A percentile compares a stretch with the other conserved stretches of the same genome.
These are phyloP conservation scores for Halocynthia roretzi DNA, from an alignment of 23 tunicate genomes.

Conservation along the genomic window DNA sequence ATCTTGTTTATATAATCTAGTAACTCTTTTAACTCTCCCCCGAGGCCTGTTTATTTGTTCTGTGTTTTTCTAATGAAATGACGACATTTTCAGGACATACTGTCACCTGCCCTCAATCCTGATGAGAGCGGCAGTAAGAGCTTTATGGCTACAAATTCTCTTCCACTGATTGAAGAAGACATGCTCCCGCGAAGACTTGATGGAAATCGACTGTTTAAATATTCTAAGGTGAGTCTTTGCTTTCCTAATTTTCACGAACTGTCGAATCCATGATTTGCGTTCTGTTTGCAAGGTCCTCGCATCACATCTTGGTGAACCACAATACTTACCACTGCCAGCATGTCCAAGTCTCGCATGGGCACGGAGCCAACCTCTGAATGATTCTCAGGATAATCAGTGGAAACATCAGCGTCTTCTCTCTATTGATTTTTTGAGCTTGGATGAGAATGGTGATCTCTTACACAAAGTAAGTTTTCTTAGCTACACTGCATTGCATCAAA, in stretches of 20 bases:
- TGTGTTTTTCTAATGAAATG: too few relatives aligned
- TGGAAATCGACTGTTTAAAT: constrained; percentile 64
- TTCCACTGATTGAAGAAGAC: constrained; percentile 32
- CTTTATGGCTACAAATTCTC: not conserved
- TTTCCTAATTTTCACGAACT: not conserved
- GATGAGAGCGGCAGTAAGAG: not conserved
- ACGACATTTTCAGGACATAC: too few relatives aligned
- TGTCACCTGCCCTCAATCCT: not conserved
- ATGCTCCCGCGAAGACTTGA: constrained; percentile 55
- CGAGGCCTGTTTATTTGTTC: too few relatives aligned
- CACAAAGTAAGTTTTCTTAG: too few relatives aligned
- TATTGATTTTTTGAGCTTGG: not conserved
- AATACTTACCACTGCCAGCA: constrained; percentile 15
- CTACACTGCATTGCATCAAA: too few relatives aligned
- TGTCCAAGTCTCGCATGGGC: constrained; percentile 50
- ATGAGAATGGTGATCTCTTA: too few relatives aligned
- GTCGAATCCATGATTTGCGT: not conserved
- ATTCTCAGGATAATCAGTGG: constrained; percentile 31
- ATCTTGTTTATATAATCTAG: too few relatives aligned
- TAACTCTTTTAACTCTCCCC: too few relatives aligned
- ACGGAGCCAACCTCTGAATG: constrained; percentile 25
- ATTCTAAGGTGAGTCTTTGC: constrained; percentile 56
- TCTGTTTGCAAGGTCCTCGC: constrained; percentile 37
- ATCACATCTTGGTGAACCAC: constrained; percentile 46
- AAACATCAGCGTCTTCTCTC: constrained; percentile 28